Evolutionary conservation across 2,797 vertebrate species (phyloP), one percentile per base, ranked within the genome.

Genomic region (Lithobates sylvaticus): DNA sequence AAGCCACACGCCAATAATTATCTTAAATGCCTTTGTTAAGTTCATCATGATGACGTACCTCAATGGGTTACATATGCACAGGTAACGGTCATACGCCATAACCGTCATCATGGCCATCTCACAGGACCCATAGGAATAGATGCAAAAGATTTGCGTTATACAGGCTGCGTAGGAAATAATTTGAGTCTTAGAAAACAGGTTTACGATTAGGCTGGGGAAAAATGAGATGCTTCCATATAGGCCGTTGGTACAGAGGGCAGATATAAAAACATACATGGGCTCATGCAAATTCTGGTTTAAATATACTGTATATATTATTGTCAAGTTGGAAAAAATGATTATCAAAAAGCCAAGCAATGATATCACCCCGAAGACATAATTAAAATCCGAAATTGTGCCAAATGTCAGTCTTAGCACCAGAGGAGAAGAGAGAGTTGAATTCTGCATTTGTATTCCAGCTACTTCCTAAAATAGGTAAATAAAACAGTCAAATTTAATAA

Each of bases 221-320:
- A 85, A 74, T 26, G 54, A 36, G 36, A 4, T 29, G 15, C 83
- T 78, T 1, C 83, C 83, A 26, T 85, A 85, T 1, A 85, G 83
- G 5, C 54, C 76, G 27, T 85, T 85, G 26, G 72, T 5, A n/a
- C 83, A 85, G 21, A 85, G 26, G 2, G 32, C 26, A 16, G 47
- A 64, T 29, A 85, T 85, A 10, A 85, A 74, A 54, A 85, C 72
- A 54, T 78, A 85, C 83, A 85, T 85, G 6, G 83, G 68, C 39
- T 79, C 76, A 2, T 85, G 83, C 0, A 85, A 34, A 7, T 10
- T 36, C 5, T 27, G 64, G 15, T 85, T 36, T 34, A 73, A 3
- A 1, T 23, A 26, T 27, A 85, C 58, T 21, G 54, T 18, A 5
- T 21, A 21, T 16, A 84, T 78, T 5, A 84, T 67, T 10, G 67